Evolutionary conservation across 2,797 vertebrate species (phyloP).

Genomic region (Phrynocephalus guinanensis): DNA sequence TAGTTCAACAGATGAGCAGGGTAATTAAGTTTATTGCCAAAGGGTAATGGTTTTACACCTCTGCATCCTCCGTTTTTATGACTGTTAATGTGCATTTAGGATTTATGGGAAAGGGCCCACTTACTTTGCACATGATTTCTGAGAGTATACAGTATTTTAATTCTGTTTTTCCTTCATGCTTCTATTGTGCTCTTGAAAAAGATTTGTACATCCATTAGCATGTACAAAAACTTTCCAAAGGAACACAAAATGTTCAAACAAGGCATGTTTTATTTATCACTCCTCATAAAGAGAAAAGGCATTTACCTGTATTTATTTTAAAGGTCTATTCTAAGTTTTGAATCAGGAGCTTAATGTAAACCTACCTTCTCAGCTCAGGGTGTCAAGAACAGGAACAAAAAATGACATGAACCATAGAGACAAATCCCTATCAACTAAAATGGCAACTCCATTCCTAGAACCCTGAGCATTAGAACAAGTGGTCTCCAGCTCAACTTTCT

Average conservation of each 20-base stretch:
- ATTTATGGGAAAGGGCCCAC: not conserved
- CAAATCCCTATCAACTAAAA: not conserved
- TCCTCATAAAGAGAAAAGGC: not conserved
- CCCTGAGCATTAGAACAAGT: not conserved
- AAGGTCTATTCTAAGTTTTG: not conserved
- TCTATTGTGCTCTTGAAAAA: fast-evolving
- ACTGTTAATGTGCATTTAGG: conserved; percentile 12
- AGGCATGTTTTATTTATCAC: not conserved
- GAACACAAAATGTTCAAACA: not conserved
- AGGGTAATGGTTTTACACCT: conserved; percentile 9
- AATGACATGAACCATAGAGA: not conserved
- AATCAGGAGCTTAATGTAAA: not conserved
- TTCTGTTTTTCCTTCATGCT: not conserved
- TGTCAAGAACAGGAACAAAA: not conserved
- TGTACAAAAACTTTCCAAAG: not conserved
- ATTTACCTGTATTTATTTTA: not conserved
- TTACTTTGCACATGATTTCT: not conserved
- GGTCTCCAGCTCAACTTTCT: not conserved
- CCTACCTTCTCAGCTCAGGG: conserved; percentile 13
- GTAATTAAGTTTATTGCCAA: not conserved
- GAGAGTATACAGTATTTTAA: not conserved
- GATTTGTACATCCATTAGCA: not conserved
- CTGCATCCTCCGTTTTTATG: fast-evolving
- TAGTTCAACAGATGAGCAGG: conserved; percentile 35
- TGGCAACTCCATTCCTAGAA: conserved; percentile 9